Evolutionary conservation across 30 jellyfish, hydroid and myxozoan species (phyloP).

Genomic region (Hydra vulgaris): DNA sequence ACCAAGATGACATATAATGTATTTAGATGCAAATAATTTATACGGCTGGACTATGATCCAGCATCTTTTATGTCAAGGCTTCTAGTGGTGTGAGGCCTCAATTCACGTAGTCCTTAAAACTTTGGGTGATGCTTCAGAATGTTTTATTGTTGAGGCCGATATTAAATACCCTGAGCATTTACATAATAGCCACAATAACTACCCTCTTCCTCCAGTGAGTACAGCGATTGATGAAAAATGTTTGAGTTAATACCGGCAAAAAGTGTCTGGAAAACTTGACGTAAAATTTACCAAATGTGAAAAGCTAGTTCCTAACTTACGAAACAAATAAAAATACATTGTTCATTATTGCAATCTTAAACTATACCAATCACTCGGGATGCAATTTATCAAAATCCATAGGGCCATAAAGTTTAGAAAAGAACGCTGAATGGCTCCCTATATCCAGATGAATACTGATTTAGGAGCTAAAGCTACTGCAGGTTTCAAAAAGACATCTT

Average conservation of each 20-base stretch:
- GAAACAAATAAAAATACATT: too few species aligned
- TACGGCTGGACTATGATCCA: not conserved
- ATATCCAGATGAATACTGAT: not conserved
- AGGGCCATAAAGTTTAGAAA: too few species aligned
- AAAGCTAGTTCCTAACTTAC: too few species aligned
- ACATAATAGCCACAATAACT: not conserved
- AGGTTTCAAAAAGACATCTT: constrained; percentile 25
- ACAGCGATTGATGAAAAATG: not conserved
- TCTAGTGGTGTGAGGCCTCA: not conserved
- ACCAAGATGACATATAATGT: not conserved
- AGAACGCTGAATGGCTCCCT: not conserved
- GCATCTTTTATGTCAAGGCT: not conserved
- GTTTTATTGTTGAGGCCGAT: not conserved
- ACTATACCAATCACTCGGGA: too few species aligned
- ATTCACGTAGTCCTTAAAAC: not conserved
- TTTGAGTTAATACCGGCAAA: not conserved
- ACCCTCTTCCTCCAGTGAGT: not conserved
- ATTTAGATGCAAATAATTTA: not conserved
- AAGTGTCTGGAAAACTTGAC: not conserved
- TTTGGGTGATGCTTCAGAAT: not conserved
- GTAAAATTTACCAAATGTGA: too few species aligned
- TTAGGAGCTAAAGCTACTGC: not conserved
- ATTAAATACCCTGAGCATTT: not conserved
- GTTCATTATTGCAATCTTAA: too few species aligned
- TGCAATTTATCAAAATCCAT: too few species aligned